Conservation (phyloP, 2,888 invertebrate genomes). For the Nysson spinosus region DNA sequence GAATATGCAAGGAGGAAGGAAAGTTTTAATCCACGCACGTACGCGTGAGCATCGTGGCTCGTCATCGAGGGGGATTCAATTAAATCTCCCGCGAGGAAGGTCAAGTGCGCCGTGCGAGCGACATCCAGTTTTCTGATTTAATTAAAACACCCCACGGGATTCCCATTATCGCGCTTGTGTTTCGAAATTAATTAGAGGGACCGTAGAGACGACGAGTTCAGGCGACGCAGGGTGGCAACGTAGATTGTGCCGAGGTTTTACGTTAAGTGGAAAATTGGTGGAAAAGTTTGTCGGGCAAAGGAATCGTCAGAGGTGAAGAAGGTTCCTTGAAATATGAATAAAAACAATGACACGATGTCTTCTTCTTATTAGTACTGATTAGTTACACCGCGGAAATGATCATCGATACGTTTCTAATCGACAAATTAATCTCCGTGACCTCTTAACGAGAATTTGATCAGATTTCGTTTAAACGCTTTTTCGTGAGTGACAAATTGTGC, state of each 20-base stretch:
- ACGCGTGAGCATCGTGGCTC: slow-evolving; percentile 45
- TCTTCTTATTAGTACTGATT: background rate
- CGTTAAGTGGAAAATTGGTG: too few species aligned
- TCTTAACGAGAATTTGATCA: slow-evolving; percentile 19
- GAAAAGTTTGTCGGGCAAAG: background rate
- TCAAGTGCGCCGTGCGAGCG: slow-evolving; percentile 51
- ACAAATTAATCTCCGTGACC: slow-evolving; percentile 26
- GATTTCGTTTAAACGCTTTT: slow-evolving; percentile 27
- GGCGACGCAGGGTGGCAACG: slow-evolving; percentile 14
- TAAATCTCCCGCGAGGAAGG: slow-evolving; percentile 51
- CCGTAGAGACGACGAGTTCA: slow-evolving; percentile 10
- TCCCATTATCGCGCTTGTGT: slow-evolving; percentile 40
- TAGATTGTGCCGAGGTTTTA: background rate
- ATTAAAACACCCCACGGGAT: slow-evolving; percentile 50
- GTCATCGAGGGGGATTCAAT: slow-evolving; percentile 45
- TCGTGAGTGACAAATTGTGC: slow-evolving; percentile 49
- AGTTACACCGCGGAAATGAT: background rate
- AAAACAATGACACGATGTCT: background rate
- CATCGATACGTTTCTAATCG: slow-evolving; percentile 7
- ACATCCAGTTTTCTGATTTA: slow-evolving; percentile 44
- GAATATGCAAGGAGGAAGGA: slow-evolving; percentile 38
- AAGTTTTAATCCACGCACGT: slow-evolving; percentile 37
- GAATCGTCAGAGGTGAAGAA: too few species aligned
- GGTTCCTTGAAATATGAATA: too few species aligned
- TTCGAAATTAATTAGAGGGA: slow-evolving; percentile 53